Conservation (phyloP, 92 coral and sea anemone genomes). For the Anthopleura xanthogrammica region DNA sequence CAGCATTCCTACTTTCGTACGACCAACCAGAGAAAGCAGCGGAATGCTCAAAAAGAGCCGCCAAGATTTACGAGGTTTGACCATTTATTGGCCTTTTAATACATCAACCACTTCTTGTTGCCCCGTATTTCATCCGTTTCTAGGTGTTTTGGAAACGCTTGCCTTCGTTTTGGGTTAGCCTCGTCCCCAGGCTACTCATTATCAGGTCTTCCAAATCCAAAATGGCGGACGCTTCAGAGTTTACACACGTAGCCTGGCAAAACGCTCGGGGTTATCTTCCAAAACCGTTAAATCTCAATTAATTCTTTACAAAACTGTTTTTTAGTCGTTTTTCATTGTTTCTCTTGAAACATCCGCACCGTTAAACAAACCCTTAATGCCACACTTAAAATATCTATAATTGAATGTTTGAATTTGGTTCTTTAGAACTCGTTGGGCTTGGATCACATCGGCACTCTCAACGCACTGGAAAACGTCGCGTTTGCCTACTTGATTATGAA, state of each 20-base stretch:
- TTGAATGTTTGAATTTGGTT: neutral
- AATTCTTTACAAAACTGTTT: no score
- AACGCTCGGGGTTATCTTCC: no score
- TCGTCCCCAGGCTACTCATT: no score
- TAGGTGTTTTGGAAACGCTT: neutral
- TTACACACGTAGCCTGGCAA: no score
- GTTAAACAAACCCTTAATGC: no score
- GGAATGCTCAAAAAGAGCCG: conserved; percentile 67
- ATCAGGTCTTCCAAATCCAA: no score
- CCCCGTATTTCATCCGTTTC: neutral
- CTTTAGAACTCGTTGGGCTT: conserved; percentile 70
- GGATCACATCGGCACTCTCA: conserved; percentile 65
- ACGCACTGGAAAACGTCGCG: conserved; percentile 81
- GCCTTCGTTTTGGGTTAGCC: no score
- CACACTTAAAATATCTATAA: neutral
- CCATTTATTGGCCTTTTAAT: neutral
- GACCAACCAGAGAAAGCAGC: conserved; percentile 51
- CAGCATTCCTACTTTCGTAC: conserved; percentile 31
- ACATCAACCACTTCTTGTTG: no score
- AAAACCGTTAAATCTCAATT: no score
- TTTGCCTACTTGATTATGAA: conserved; percentile 43
- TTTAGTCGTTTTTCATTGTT: no score
- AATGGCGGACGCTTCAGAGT: no score
- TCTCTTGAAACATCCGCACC: no score
- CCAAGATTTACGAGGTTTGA: conserved; percentile 71